Evolutionary conservation across 2,888 invertebrate genomes (phyloP).

Genomic region (Micoletzkya japonica): DNA sequence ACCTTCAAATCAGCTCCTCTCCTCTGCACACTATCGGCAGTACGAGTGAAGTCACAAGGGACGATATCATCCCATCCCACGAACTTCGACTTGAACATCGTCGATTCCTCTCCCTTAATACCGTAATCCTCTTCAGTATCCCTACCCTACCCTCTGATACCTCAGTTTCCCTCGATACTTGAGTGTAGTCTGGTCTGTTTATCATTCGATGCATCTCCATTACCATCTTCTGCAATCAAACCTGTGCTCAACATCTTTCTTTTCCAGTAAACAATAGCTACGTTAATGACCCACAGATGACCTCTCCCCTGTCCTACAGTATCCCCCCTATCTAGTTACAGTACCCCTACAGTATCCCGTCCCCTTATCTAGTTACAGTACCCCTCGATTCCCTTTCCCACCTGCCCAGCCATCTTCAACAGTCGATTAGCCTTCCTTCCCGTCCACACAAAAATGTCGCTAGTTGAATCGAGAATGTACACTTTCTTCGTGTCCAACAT

Average conservation of each 20-base stretch:
- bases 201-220: constrained; percentile 95
- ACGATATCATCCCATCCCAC: constrained; percentile 98
- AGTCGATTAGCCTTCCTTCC: constrained; percentile 91
- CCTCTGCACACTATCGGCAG: constrained; percentile 91
- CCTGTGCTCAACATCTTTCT: background rate
- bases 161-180: constrained; percentile 70
- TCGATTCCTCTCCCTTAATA: constrained; percentile 67
- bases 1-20: constrained; percentile 89
- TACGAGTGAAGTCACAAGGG: constrained; percentile 96
- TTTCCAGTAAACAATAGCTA: background rate
- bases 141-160: constrained; percentile 12
- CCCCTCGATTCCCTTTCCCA: constrained; percentile 29
- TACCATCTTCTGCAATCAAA: constrained; percentile 76
- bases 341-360: background rate
- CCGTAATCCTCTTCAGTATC: background rate
- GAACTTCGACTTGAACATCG: constrained; percentile 92
- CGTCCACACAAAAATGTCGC: constrained; percentile 73
- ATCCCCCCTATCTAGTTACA: background rate
- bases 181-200: constrained; percentile 78
- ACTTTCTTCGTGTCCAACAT: constrained; percentile 87
- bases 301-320: no score
- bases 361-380: background rate
- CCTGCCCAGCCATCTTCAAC: constrained; percentile 62
- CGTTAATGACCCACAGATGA: background rate
- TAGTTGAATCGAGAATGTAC: constrained; percentile 90